Base-by-base conservation (phyloP, 2,888 invertebrate genomes). In the Hirtodrosophila duncani region DNA sequence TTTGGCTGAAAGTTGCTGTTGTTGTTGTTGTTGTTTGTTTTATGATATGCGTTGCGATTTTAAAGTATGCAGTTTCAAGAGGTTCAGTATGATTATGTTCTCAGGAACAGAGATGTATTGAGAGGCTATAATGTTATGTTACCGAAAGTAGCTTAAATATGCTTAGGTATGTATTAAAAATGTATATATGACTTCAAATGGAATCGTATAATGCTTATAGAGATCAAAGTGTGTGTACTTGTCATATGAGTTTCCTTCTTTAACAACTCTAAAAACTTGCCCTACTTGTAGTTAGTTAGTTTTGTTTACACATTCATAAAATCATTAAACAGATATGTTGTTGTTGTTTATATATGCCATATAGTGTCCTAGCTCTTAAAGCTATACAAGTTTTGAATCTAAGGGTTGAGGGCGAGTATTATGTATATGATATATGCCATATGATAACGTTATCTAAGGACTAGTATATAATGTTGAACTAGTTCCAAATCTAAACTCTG, bases 21-120 rank as follows among this genome's bases (percentile, higher is more conserved):
- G n/a, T n/a, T n/a, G n/a, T n/a, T n/a, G n/a, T n/a, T n/a, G n/a
- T n/a, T 52, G 27, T 14, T 49, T 45, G 30, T 36, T 55, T 42
- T 45, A 63, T 72, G 80, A 72, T 72, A 72, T 72, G 72, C 72
- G 34, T 67, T 53, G 60, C 44, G 63, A 66, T 51, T 38, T 56
- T 79, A 67, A 75, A 71, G 70, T 74, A 78, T 62, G 66, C 30
- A 24, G 51, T 78, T 62, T 18, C 53, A 50, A 50, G 38, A 56
- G 56, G 45, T 53, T 42, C 30, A 4, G 18, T 2, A 13, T 18
- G 48, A 46, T 33, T 18, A 9, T 34, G 48, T 46, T 33, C 16
- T 31, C 20, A 46, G 34, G 49, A 52, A 34, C 30, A 11, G n/a
- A n/a, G n/a, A n/a, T n/a, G n/a, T n/a, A n/a, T n/a, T n/a, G n/a